phyloP scores from a whole-genome alignment of 2,113 vertebrate genomes.

The Pithys albifrons region DNA sequence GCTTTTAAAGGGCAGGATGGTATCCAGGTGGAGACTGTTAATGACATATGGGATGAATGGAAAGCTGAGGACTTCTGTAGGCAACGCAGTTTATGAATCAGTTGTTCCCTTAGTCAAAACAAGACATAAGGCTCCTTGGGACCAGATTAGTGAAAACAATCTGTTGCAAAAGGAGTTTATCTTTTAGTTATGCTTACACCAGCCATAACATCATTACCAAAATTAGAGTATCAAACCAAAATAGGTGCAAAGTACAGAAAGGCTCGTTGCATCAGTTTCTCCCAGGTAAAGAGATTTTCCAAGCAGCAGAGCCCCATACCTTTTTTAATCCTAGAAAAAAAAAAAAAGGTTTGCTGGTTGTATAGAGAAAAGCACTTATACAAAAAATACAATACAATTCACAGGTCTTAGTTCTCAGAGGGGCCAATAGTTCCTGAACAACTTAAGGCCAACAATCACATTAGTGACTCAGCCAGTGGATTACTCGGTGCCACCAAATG shows the following conservation, averaged over 20 bases:
- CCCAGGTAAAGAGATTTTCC: background rate
- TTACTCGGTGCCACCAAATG: constrained; percentile 48
- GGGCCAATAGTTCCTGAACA: background rate
- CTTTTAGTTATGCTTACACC: background rate
- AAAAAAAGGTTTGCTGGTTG: background rate
- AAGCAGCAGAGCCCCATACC: background rate
- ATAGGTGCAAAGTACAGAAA: background rate
- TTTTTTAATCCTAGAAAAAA: background rate
- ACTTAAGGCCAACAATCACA: background rate
- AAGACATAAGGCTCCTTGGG: background rate
- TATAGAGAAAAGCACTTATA: background rate
- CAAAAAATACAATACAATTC: background rate
- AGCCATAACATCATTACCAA: background rate
- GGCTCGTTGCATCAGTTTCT: background rate
- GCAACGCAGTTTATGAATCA: background rate
- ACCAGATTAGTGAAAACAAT: background rate
- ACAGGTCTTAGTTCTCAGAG: background rate
- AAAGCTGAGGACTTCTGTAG: background rate
- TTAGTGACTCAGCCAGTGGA: background rate
- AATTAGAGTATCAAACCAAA: background rate
- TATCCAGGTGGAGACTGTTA: background rate
- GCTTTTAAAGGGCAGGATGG: background rate
- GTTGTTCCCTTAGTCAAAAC: background rate
- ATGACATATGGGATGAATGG: background rate
- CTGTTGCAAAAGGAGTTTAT: background rate